A percentile compares a stretch with the other conserved stretches of the same genome.
phyloP scores from a whole-genome alignment of 2,113 vertebrate species.

The Myotis yumanensis region DNA sequence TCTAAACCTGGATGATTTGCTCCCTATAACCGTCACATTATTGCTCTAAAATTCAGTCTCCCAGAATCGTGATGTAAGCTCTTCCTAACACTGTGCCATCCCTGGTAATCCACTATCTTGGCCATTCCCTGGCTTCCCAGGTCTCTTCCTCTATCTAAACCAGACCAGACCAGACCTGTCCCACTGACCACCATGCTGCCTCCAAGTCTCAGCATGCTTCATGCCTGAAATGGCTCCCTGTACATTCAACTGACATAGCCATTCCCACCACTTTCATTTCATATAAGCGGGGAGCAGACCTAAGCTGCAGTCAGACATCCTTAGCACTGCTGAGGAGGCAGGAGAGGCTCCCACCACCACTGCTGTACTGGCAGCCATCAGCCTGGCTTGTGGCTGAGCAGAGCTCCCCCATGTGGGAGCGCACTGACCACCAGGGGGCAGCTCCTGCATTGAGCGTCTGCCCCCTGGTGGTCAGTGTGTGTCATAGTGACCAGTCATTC shows the following conservation, averaged over 20 bases:
- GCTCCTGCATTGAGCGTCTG: no score
- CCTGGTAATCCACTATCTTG: background rate
- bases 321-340: no score
- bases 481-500: no score
- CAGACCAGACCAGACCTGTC: background rate
- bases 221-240: background rate
- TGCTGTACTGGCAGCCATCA: no score
- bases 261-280: background rate
- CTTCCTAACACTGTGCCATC: background rate
- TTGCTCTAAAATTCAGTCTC: slow-evolving; percentile 9
- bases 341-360: no score
- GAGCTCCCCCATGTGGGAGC: no score
- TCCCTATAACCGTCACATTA: background rate
- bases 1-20: background rate
- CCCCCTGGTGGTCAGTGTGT: no score
- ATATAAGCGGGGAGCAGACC: background rate
- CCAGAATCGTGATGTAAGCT: background rate
- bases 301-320: no score
- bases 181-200: background rate
- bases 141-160: background rate
- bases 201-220: background rate
- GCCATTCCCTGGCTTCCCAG: background rate
- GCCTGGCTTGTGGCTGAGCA: no score
- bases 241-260: background rate
- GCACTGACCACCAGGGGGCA: no score